These are phyloP conservation scores for Lithophane socia DNA, from an alignment of 2,888 invertebrate species.

Conservation along the genomic window DNA sequence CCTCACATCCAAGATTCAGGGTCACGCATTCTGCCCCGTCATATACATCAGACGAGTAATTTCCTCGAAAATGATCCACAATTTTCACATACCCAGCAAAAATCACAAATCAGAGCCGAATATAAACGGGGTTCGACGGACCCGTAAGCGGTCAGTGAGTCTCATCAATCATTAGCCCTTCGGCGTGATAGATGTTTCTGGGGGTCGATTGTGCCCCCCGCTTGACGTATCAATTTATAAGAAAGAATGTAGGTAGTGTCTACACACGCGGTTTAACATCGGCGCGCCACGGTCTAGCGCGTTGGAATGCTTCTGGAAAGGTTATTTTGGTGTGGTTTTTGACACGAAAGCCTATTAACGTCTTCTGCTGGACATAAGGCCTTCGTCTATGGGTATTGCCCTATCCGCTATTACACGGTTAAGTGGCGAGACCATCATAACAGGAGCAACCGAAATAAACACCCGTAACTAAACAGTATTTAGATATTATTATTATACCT, in stretches of 20 bases:
- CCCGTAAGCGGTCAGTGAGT: constrained; percentile 76
- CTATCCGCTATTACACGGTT: not conserved
- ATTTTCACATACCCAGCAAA: constrained; percentile 55
- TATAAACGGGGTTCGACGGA: constrained; percentile 67
- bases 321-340: not conserved
- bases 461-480: not conserved
- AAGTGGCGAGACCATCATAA: not conserved
- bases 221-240: constrained; percentile 89
- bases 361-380: not conserved
- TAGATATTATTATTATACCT: not conserved
- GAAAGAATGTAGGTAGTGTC: constrained; percentile 85
- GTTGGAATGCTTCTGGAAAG: constrained; percentile 27
- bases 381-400: not conserved
- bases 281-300: not conserved
- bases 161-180: constrained; percentile 85
- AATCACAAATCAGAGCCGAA: constrained; percentile 64
- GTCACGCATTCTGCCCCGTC: constrained; percentile 42
- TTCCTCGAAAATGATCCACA: constrained; percentile 48
- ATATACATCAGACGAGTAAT: constrained; percentile 49
- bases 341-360: constrained; percentile 9
- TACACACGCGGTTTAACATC: constrained; percentile 71
- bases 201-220: constrained; percentile 81
- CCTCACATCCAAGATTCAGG: constrained; percentile 30
- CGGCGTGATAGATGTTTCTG: constrained; percentile 82
- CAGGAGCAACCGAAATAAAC: not conserved